Base-by-base conservation (phyloP, 2,113 vertebrate species). In the Mustela lutreola region DNA sequence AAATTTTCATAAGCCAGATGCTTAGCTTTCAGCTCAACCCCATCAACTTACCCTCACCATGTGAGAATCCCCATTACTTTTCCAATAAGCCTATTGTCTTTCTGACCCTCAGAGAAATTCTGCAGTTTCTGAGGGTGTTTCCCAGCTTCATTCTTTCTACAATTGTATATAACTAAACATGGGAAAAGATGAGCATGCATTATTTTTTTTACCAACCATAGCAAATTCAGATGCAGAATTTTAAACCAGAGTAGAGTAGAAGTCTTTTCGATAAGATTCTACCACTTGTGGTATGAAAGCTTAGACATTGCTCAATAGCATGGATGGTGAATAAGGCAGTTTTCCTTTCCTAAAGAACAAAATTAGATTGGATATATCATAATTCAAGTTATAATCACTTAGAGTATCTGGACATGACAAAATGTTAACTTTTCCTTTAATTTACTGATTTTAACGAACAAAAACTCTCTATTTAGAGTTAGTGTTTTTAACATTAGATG, bases 1-100 rank as follows among this genome's bases (percentile, higher is more conserved):
- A 97, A 93, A 98, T 96, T 97, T 98, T 98, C 98, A 58, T 94
- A 97, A 98, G 86, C 79, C 97, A 94, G 87, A 98, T 96, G 97
- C 96, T 98, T 92, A 84, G 89, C 76, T 97, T 98, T 98, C 97
- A 98, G 97, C 31, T 98, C 86, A 36, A 45, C 94, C 81, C 1
- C 0, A 78, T 95, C 96, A 89, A 39, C 89, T 79, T 92, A 94
- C 89, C 91, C 91, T 75, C 12, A 87, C 70, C 78, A 65, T 50
- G 91, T 90, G 78, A 95, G 67, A 89, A 89, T 63, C 56, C 70
- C 92, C 90, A 58, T 90, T 92, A 33, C 62, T 97, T 95, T 82
- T 71, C 86, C 45, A 76, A 81, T 60, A 86, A 90, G 60, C 39
- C 94, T 84, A 12, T 6, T 65, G 11, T 80, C 88, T 67, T 85